Conservation (phyloP, 2,113 vertebrate species). For the Desmodus rotundus region DNA sequence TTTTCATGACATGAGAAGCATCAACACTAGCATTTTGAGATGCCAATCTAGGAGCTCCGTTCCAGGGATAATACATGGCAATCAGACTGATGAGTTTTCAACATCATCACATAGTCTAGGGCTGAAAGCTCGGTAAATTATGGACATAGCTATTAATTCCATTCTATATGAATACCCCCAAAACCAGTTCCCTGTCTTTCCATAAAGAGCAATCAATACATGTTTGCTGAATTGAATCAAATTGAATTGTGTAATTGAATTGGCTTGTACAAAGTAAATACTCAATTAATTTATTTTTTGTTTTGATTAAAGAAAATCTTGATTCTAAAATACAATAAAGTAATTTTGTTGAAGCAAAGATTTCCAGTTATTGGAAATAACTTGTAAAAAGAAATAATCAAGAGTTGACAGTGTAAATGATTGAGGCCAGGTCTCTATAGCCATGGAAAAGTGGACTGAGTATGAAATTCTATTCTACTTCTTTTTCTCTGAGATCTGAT, state of each 20-base stretch:
- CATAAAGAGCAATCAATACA: neutral
- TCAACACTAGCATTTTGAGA: neutral
- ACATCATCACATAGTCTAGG: neutral
- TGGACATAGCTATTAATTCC: neutral
- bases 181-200: neutral
- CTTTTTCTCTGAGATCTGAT: neutral
- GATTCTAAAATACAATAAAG: neutral
- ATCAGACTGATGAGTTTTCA: neutral
- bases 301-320: neutral
- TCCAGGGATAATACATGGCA: neutral
- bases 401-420: neutral
- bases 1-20: neutral
- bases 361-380: neutral
- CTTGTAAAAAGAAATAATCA: neutral
- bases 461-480: neutral
- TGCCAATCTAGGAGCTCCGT: neutral
- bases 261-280: neutral
- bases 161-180: neutral
- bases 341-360: neutral
- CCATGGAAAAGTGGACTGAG: neutral
- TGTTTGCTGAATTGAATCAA: neutral
- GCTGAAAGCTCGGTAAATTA: neutral
- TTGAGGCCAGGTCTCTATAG: neutral
- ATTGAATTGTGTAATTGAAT: neutral
- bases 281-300: neutral